These are phyloP conservation scores for Anolis apletophallus DNA, from an alignment of 2,797 vertebrate genomes.

Conservation along the genomic window DNA sequence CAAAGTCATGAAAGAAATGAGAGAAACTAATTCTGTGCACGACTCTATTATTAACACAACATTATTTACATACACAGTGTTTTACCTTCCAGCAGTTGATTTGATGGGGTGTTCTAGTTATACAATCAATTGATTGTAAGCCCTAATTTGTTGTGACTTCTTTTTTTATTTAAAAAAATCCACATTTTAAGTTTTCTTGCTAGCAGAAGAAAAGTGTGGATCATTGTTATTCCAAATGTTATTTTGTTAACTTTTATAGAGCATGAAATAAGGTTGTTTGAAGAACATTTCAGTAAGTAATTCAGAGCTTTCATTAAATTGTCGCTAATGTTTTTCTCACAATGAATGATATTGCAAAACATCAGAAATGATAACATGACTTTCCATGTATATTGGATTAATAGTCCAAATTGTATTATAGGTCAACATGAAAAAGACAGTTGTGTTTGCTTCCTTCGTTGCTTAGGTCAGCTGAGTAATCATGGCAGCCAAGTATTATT, in stretches of 20 bases:
- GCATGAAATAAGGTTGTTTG: constrained; percentile 26
- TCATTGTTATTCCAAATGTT: constrained; percentile 6
- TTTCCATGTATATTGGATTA: constrained; percentile 50
- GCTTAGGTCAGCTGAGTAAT: constrained; percentile 40
- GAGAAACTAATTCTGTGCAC: too few species aligned
- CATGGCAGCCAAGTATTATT: fast-evolving
- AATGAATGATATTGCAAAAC: constrained; percentile 22
- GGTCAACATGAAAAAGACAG: constrained; percentile 47
- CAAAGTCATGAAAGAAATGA: too few species aligned
- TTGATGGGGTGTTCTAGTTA: too few species aligned
- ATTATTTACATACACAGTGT: too few species aligned
- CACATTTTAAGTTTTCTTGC: constrained; percentile 39
- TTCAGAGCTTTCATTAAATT: constrained; percentile 3
- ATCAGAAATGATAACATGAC: constrained; percentile 29
- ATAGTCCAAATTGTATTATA: constrained; percentile 55
- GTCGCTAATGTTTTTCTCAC: constrained; percentile 28
- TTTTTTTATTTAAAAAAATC: constrained; percentile 1
- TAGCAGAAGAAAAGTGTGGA: neutral
- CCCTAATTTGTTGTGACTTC: neutral
- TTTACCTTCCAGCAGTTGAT: too few species aligned
- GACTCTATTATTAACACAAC: too few species aligned
- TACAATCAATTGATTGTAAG: too few species aligned
- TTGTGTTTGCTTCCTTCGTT: constrained; percentile 42
- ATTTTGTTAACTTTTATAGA: constrained; percentile 35
- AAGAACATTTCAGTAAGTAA: constrained; percentile 46